A percentile compares a stretch with the other conserved stretches of the same genome.
phyloP scores from a whole-genome alignment of 2,797 vertebrate genomes.

The Mormyrus proboscirostris region DNA sequence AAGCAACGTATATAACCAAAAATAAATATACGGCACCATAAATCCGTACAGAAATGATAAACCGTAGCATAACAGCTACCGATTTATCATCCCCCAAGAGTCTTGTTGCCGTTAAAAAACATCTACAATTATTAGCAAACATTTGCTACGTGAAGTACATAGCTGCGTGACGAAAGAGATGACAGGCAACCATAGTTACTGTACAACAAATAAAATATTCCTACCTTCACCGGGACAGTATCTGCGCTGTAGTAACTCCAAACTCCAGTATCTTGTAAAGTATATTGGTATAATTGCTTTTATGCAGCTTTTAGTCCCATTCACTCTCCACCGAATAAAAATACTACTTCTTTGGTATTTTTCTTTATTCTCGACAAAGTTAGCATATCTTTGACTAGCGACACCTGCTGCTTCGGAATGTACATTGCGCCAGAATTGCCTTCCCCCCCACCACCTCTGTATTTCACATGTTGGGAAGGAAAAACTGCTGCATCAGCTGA shows the following conservation, averaged over 20 bases:
- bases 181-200: background rate
- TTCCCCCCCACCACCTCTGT: background rate
- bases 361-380: accelerated
- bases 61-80: background rate
- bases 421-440: background rate
- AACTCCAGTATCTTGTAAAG: background rate
- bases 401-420: slow-evolving; percentile 5
- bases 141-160: background rate
- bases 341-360: background rate
- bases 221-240: slow-evolving; percentile 11
- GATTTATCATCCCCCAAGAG: background rate
- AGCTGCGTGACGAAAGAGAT: background rate
- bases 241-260: background rate
- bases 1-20: background rate
- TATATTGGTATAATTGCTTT: background rate
- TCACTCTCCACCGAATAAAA: background rate
- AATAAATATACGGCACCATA: background rate
- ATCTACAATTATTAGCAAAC: background rate
- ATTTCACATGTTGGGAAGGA: background rate
- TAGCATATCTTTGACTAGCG: background rate
- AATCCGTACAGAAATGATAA: background rate
- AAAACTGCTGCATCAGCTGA: background rate
- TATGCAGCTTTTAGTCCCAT: background rate
- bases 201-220: background rate
- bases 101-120: background rate